Evolutionary conservation across 2,888 invertebrate species (phyloP).

Genomic region (Tenthredo distinguenda): DNA sequence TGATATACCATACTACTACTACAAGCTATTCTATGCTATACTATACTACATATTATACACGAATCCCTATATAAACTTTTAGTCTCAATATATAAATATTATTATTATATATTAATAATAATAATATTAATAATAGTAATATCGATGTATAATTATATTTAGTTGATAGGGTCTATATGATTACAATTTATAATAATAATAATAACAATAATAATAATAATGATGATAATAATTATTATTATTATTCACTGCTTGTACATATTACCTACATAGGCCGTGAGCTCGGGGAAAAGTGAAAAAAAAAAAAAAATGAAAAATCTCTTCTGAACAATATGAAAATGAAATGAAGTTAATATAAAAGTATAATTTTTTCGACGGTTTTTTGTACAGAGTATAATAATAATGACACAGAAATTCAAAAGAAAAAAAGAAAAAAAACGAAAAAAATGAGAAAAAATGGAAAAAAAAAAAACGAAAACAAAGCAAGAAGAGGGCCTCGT

Average conservation of each 20-base stretch:
- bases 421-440: constrained; percentile 18
- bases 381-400: constrained; percentile 77
- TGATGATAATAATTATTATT: constrained; percentile 56
- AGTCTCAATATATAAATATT: constrained; percentile 59
- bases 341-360: constrained; percentile 60
- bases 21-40: not conserved
- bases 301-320: constrained; percentile 64
- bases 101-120: constrained; percentile 70
- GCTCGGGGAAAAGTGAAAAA: constrained; percentile 72
- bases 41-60: constrained; percentile 53
- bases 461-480: constrained; percentile 12
- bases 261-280: constrained; percentile 76
- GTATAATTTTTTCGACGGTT: constrained; percentile 78
- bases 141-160: constrained; percentile 77
- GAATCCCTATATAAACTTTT: constrained; percentile 67
- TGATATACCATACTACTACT: not conserved
- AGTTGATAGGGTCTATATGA: constrained; percentile 69
- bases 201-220: constrained; percentile 56
- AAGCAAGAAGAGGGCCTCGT: constrained; percentile 13
- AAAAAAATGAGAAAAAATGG: constrained; percentile 61
- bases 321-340: constrained; percentile 56
- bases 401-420: constrained; percentile 57
- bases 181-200: constrained; percentile 62
- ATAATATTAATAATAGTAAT: constrained; percentile 73
- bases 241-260: constrained; percentile 75